Evolutionary conservation across 2,113 vertebrate genomes (phyloP).

Genomic region (Lophura nycthemera): DNA sequence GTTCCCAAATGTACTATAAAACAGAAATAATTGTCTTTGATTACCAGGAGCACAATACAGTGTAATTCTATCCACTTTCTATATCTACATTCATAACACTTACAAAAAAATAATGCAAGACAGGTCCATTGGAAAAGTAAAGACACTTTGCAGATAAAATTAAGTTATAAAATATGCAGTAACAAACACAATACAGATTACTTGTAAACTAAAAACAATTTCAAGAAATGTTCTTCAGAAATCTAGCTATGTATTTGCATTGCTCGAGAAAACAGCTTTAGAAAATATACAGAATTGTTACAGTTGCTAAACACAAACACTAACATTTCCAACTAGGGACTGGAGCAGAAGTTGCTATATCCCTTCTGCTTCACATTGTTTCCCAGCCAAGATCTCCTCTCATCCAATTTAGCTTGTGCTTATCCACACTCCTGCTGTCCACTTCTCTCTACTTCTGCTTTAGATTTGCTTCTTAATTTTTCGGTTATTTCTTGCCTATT

Average conservation of each 20-base stretch:
- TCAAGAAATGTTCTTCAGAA: background rate
- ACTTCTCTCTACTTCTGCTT: background rate
- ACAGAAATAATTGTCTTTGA: constrained; percentile 60
- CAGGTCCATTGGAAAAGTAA: background rate
- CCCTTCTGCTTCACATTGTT: background rate
- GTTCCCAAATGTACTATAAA: constrained; percentile 92
- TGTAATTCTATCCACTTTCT: background rate
- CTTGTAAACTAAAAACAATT: background rate
- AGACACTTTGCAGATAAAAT: background rate
- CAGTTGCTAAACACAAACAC: background rate
- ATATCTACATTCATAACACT: background rate
- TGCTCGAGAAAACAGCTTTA: background rate
- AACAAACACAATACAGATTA: background rate
- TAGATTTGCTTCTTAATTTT: background rate
- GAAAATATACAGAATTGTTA: background rate
- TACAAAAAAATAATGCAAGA: background rate
- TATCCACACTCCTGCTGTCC: background rate
- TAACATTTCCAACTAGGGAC: background rate
- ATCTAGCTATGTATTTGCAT: background rate
- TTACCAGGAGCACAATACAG: constrained; percentile 16
- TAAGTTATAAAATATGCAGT: background rate
- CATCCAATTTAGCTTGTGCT: background rate
- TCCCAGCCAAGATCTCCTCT: background rate
- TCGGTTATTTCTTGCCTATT: background rate
- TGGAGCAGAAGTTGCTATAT: background rate